Evolutionary conservation across 64 coral and sea anemone species (phyloP).

Genomic region (Actinia equina): DNA sequence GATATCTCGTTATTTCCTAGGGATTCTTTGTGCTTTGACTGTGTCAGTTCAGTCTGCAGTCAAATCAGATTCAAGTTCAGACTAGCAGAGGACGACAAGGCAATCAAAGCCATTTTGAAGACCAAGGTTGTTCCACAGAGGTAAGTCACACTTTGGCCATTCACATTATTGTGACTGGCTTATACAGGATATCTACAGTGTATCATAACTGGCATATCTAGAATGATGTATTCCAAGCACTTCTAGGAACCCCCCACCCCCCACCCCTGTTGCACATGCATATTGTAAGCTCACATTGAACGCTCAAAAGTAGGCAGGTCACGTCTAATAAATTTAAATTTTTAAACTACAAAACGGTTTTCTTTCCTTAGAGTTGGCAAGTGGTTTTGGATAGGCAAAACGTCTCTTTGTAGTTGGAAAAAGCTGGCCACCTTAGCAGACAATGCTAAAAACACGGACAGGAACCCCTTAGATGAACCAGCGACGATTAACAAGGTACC

Average conservation of each 20-base stretch:
- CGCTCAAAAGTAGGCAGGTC: too few species aligned
- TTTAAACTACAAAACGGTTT: too few species aligned
- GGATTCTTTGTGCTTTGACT: conserved; percentile 83
- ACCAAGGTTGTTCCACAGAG: background rate
- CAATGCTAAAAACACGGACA: conserved; percentile 19
- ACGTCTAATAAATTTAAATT: too few species aligned
- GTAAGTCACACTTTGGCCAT: background rate
- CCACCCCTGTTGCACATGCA: too few species aligned
- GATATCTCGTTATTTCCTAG: conserved; percentile 22
- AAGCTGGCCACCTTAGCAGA: conserved; percentile 42
- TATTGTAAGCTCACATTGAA: too few species aligned
- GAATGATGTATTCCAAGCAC: too few species aligned
- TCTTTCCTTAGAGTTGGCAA: conserved; percentile 11
- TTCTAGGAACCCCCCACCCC: too few species aligned
- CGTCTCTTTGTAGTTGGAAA: conserved; percentile 80
- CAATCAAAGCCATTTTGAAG: conserved; percentile 49
- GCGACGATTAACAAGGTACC: conserved; percentile 6
- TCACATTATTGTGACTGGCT: too few species aligned
- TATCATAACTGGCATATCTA: too few species aligned
- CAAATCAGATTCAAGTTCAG: conserved; percentile 66
- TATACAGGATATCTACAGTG: too few species aligned
- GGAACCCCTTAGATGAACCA: conserved; percentile 26
- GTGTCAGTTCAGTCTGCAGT: conserved; percentile 70
- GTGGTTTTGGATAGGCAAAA: conserved; percentile 84
- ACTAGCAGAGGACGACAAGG: conserved; percentile 75